Conservation (phyloP, 2,113 vertebrate species). For the Polypterus bichir region DNA sequence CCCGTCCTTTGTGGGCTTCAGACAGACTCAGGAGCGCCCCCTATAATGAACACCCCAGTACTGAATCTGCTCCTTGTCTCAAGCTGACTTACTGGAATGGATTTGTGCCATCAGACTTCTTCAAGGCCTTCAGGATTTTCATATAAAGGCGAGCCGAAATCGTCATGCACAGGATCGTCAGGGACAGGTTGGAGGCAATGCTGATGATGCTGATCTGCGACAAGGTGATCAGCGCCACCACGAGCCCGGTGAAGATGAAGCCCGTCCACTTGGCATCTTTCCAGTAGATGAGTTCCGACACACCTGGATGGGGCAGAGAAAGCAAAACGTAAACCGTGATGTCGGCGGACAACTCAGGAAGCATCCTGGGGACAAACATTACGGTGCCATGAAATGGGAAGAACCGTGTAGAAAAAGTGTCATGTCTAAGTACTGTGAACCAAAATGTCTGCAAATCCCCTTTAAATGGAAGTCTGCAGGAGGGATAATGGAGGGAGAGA, state of each 20-base stretch:
- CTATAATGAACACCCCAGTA: background rate
- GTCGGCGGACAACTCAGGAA: too few species aligned
- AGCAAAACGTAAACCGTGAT: too few species aligned
- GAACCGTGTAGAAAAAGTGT: too few species aligned
- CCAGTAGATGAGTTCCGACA: slow-evolving; percentile 76
- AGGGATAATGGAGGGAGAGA: too few species aligned
- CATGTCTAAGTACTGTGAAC: too few species aligned
- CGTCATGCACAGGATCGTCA: slow-evolving; percentile 61
- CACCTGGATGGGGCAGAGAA: slow-evolving; percentile 30
- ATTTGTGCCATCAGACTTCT: slow-evolving; percentile 51
- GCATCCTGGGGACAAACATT: too few species aligned
- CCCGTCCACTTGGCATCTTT: slow-evolving; percentile 61
- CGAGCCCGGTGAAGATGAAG: slow-evolving; percentile 58
- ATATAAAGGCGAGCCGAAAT: slow-evolving; percentile 72
- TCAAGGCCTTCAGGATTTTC: slow-evolving; percentile 50
- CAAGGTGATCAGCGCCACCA: slow-evolving; percentile 67
- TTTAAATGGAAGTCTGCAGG: too few species aligned
- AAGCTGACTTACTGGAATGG: slow-evolving; percentile 70
- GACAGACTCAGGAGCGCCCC: background rate
- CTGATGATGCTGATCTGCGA: slow-evolving; percentile 77
- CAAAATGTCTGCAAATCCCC: too few species aligned
- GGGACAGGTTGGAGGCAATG: slow-evolving; percentile 59
- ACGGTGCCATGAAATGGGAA: too few species aligned
- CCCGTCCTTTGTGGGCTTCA: background rate
- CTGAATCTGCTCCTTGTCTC: background rate